Evolutionary conservation across 2,113 vertebrate genomes (phyloP), one percentile per base, ranked within the genome.

Genomic region (Ictalurus punctatus): DNA sequence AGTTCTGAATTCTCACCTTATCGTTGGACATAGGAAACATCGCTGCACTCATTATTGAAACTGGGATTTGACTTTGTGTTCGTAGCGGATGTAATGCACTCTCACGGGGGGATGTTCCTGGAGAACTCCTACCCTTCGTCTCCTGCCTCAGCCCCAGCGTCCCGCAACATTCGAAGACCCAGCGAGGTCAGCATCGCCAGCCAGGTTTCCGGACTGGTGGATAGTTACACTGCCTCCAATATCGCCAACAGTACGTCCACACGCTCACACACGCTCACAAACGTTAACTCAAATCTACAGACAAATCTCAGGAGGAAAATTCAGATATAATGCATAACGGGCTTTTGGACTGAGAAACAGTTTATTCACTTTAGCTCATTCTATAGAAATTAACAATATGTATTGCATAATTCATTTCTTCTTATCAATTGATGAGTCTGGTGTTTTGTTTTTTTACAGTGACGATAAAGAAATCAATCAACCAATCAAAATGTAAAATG

Each of bases 111-210:
- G 89, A 94, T 95, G 85, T 92, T 92, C 5, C 89, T 92, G 8
- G 95, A 95, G n/a, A 91, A 93, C 30, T 94, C 89, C 16, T 90
- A 85, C 94, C 96, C 97, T 86, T 92, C 95, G 44, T 95, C 95
- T 92, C 71, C 96, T 85, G 96, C 97, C 91, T 96, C 92, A 91
- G 92, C 96, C 86, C 88, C 89, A 90, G 54, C 96, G 94, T 93
- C 96, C 91, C 95, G 97, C 90, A 92, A 95, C 94, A 84, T 94
- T 94, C 85, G 98, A 91, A 95, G 98, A 89, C 96, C 97, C 90
- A 99, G 98, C 40, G 98, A 98, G 94, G 96, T 96, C 96, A 99
- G 98, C 96, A 96, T 99, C 44, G 96, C 97, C 94, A 99, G 98
- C 95, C 98, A 99, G 95, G 97, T 97, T 92, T 99, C 98, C 0